Evolutionary conservation across 2,113 vertebrate species (phyloP).

Genomic region (Saccopteryx leptura): DNA sequence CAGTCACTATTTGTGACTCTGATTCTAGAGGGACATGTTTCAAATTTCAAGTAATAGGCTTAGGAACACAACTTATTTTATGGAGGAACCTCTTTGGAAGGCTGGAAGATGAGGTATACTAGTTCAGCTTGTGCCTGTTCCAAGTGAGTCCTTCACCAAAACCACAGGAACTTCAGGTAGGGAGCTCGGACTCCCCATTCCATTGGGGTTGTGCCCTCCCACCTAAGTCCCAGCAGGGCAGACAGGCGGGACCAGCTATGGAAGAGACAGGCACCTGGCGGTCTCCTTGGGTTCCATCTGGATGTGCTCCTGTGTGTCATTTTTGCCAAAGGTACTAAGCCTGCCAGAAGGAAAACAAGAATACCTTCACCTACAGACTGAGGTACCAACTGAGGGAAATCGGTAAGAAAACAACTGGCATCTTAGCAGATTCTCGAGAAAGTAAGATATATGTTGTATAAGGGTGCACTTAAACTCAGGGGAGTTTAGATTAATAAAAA

Average conservation of each 20-base stretch:
- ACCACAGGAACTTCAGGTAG: neutral
- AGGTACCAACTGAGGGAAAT: neutral
- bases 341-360: slow-evolving; percentile 49
- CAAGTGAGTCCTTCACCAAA: neutral
- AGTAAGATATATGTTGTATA: neutral
- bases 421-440: slow-evolving; percentile 47
- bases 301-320: slow-evolving; percentile 34
- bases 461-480: neutral
- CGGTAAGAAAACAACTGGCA: slow-evolving; percentile 10
- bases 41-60: slow-evolving; percentile 38
- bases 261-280: neutral
- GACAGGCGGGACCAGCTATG: neutral
- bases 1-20: neutral
- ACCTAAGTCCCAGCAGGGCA: neutral
- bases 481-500: neutral
- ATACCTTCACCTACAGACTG: slow-evolving; percentile 21
- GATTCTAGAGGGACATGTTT: neutral
- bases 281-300: slow-evolving; percentile 44
- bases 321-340: slow-evolving; percentile 68
- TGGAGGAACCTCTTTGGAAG: neutral
- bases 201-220: neutral
- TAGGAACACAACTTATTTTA: neutral
- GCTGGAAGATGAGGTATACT: neutral
- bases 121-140: neutral
- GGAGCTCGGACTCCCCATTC: neutral